A percentile compares a stretch with the other conserved stretches of the same genome.
Conservation (phyloP, 2,888 invertebrate species). For the Hemaris fuciformis region DNA sequence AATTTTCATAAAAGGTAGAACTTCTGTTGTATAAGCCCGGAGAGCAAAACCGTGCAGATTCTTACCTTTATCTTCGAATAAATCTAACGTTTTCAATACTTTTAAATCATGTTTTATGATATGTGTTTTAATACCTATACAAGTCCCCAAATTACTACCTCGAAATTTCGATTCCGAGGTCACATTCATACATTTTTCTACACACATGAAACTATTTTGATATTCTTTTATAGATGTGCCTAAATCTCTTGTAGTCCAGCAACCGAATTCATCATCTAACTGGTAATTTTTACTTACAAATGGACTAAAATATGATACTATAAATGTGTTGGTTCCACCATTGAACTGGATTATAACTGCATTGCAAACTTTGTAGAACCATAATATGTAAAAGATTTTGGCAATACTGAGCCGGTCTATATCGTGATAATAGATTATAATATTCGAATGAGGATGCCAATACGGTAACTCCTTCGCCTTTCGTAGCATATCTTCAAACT, state of each 20-base stretch:
- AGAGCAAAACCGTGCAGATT: constrained; percentile 57
- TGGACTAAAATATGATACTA: constrained; percentile 50
- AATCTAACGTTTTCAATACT: constrained; percentile 24
- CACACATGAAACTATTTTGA: constrained; percentile 50
- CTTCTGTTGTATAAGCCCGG: constrained; percentile 43
- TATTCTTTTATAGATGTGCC: constrained; percentile 47
- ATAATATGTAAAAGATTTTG: constrained; percentile 56
- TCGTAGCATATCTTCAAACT: constrained; percentile 51
- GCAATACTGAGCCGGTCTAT: constrained; percentile 35
- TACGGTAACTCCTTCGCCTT: constrained; percentile 44
- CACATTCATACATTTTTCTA: constrained; percentile 52
- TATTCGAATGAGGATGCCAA: constrained; percentile 59
- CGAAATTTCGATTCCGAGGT: constrained; percentile 48
- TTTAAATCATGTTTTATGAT: constrained; percentile 34
- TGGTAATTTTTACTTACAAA: constrained; percentile 45
- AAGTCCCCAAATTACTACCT: constrained; percentile 54
- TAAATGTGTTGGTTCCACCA: constrained; percentile 32
- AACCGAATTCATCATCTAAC: constrained; percentile 46
- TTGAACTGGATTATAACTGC: constrained; percentile 50
- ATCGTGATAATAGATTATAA: constrained; percentile 52
- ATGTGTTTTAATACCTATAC: constrained; percentile 50
- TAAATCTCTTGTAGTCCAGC: constrained; percentile 52
- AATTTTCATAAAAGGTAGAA: constrained; percentile 53
- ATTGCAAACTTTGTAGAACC: constrained; percentile 59
- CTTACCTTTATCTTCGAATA: constrained; percentile 56